Conservation (phyloP, 2,888 invertebrate species). For the Ligdia adustata region DNA sequence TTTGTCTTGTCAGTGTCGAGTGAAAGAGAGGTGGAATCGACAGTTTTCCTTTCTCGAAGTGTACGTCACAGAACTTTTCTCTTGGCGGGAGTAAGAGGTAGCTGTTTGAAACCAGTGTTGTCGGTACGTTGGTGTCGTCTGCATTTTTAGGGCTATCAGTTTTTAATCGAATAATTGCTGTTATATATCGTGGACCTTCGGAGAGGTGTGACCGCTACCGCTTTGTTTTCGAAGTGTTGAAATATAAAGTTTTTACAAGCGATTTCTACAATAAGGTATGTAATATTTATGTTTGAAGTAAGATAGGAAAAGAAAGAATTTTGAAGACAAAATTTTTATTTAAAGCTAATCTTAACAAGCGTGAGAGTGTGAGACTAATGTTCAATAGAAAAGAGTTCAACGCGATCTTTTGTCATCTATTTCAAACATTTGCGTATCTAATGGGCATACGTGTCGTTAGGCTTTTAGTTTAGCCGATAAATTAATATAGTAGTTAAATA, state of each 20-base stretch:
- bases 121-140: slow-evolving; percentile 67
- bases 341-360: not conserved
- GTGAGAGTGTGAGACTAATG: not conserved
- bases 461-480: no score
- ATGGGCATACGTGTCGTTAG: no score
- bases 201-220: slow-evolving; percentile 49
- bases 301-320: not conserved
- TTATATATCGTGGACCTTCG: slow-evolving; percentile 55
- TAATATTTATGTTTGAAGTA: slow-evolving; percentile 2
- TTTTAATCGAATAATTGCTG: slow-evolving; percentile 49
- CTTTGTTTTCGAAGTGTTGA: slow-evolving; percentile 36
- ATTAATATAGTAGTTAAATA: no score
- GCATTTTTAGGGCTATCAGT: slow-evolving; percentile 65
- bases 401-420: slow-evolving; percentile 41
- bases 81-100: slow-evolving; percentile 59
- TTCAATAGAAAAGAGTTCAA: slow-evolving; percentile 56
- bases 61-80: slow-evolving; percentile 79
- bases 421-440: not conserved
- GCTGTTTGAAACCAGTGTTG: slow-evolving; percentile 68
- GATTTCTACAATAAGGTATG: slow-evolving; percentile 46
- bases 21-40: slow-evolving; percentile 57
- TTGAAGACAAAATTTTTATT: not conserved
- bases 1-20: slow-evolving; percentile 49
- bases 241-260: slow-evolving; percentile 40
- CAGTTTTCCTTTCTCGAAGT: slow-evolving; percentile 76